phyloP scores from a whole-genome alignment of 2,113 vertebrate genomes.

The Sciurus niger region DNA sequence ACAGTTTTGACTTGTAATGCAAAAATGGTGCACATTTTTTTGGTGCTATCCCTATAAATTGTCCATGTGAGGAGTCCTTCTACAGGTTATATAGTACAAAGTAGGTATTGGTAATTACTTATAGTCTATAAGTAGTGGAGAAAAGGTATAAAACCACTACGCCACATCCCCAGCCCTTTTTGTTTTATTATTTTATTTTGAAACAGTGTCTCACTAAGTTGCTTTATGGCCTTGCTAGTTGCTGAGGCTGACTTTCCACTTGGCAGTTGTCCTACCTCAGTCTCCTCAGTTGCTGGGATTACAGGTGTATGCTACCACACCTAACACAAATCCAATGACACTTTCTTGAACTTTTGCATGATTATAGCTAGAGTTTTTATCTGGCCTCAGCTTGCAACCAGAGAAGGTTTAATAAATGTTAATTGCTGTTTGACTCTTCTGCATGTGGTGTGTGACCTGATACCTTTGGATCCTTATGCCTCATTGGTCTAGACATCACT shows the following conservation, averaged over 20 bases:
- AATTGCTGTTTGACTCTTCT: slow-evolving; percentile 31
- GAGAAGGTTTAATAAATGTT: slow-evolving; percentile 37
- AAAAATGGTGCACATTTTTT: background rate
- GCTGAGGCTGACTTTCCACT: too few relatives aligned
- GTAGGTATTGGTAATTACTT: background rate
- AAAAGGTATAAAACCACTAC: background rate
- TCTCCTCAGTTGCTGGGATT: too few relatives aligned
- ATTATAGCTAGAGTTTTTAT: slow-evolving; percentile 7
- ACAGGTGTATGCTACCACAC: too few relatives aligned
- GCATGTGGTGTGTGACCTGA: slow-evolving; percentile 42
- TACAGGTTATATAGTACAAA: background rate
- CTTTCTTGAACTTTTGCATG: background rate
- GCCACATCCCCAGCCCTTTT: too few relatives aligned
- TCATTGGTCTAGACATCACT: slow-evolving; percentile 23
- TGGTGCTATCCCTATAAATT: background rate
- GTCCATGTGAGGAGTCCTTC: background rate
- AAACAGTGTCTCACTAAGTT: too few relatives aligned
- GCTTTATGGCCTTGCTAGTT: too few relatives aligned
- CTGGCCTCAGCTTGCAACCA: background rate
- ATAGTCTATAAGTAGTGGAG: background rate
- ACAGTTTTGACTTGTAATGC: background rate
- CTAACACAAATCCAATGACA: background rate
- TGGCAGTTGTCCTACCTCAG: too few relatives aligned
- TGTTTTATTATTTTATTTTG: too few relatives aligned
- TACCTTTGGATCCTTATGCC: background rate